Percentiles rank a stretch among this genome's conserved stretches.
Conservation (phyloP, 2,113 vertebrate species). For the Trinectes maculatus region DNA sequence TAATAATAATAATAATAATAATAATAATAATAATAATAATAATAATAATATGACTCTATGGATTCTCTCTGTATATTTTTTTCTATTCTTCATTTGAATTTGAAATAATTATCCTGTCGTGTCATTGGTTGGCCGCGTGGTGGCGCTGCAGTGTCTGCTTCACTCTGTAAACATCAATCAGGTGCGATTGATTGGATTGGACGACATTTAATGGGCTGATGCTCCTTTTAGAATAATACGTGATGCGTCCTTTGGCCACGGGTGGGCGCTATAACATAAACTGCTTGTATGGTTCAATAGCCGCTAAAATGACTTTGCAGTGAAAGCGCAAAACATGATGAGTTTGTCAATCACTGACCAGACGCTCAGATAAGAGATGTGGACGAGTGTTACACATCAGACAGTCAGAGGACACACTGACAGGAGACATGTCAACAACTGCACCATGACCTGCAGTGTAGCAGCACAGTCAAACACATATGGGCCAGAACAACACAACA, state of each 20-base stretch:
- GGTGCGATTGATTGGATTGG: conserved; percentile 9
- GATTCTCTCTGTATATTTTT: neutral
- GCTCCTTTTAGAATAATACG: neutral
- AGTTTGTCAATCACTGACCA: conserved; percentile 27
- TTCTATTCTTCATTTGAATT: too few species aligned
- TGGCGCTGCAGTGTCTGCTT: conserved; percentile 26
- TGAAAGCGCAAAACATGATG: neutral
- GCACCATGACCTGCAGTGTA: neutral
- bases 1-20: too few species aligned
- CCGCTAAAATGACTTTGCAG: neutral
- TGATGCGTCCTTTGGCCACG: neutral
- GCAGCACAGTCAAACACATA: too few species aligned
- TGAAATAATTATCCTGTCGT: neutral
- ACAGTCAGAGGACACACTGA: too few species aligned
- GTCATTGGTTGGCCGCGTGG: neutral
- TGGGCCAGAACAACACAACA: too few species aligned
- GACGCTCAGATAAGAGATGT: conserved; percentile 21
- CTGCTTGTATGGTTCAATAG: neutral
- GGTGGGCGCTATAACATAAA: neutral
- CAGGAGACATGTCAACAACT: too few species aligned
- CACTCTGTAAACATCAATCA: neutral
- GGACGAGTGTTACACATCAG: too few species aligned
- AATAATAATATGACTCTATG: too few species aligned
- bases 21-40: too few species aligned
- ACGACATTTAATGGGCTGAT: neutral